Evolutionary conservation across 2,797 vertebrate species (phyloP).

Genomic region (Periparus ater): DNA sequence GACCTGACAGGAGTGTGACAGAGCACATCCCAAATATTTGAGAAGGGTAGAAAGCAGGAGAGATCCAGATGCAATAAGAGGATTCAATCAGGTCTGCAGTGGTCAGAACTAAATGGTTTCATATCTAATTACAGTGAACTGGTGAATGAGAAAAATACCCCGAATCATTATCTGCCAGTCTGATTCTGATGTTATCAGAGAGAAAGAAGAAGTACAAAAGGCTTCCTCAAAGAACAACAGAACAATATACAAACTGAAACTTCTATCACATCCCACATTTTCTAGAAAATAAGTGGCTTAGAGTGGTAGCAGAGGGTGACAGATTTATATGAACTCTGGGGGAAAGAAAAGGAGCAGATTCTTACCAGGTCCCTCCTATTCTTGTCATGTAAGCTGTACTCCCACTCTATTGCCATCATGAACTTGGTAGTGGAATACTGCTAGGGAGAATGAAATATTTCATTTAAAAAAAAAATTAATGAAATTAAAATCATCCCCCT

Average conservation of each 20-base stretch:
- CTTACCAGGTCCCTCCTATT: neutral
- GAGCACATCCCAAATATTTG: neutral
- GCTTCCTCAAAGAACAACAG: neutral
- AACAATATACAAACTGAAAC: neutral
- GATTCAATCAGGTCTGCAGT: neutral
- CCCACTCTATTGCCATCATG: neutral
- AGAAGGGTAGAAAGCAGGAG: neutral
- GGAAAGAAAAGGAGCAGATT: neutral
- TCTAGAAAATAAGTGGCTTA: conserved; percentile 5
- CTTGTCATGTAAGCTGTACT: neutral
- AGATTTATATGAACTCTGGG: neutral
- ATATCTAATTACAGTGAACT: neutral
- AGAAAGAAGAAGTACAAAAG: neutral
- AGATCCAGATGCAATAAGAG: neutral
- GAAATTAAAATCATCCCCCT: neutral
- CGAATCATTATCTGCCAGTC: neutral
- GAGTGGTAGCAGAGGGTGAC: neutral
- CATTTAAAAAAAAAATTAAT: neutral
- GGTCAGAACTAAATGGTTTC: neutral
- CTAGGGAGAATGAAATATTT: neutral
- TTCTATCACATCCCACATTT: conserved; percentile 13
- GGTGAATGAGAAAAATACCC: neutral
- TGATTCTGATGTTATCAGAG: neutral
- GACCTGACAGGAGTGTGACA: neutral
- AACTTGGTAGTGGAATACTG: neutral